Conservation (phyloP, 2,797 vertebrate genomes). For the Rhincodon typus region DNA sequence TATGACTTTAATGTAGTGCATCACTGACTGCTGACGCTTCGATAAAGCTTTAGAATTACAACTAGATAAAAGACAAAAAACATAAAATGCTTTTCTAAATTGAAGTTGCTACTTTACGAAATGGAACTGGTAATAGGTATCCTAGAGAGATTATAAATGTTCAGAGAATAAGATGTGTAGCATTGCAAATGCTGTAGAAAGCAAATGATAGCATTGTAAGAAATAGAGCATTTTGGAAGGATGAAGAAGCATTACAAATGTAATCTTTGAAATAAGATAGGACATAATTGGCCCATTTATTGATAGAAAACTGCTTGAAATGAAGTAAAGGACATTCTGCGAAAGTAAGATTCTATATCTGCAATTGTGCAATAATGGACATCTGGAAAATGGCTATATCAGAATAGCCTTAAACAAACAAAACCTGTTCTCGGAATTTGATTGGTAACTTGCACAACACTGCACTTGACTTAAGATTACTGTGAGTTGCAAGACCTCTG, state of each 20-base stretch:
- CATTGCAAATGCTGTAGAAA: conserved; percentile 18
- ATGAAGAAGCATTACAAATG: conserved; percentile 22
- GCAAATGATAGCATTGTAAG: conserved; percentile 1
- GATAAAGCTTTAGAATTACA: not conserved
- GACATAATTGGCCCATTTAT: conserved; percentile 27
- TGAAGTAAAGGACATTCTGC: not conserved
- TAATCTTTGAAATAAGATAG: conserved; percentile 26
- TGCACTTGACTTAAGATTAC: not conserved
- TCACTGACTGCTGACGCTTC: not conserved
- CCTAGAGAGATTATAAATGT: conserved; percentile 29
- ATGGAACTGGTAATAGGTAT: conserved; percentile 29
- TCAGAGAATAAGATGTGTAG: conserved; percentile 23
- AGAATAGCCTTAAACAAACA: not conserved
- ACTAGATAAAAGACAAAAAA: conserved; percentile 5
- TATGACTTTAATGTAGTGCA: no score
- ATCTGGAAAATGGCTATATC: not conserved
- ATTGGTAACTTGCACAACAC: not conserved
- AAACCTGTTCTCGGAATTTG: not conserved
- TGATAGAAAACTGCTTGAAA: conserved; percentile 19
- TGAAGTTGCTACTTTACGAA: conserved; percentile 12
- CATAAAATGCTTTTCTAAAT: conserved; percentile 26
- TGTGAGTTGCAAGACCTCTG: not conserved
- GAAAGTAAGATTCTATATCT: not conserved
- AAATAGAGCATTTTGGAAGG: conserved; percentile 20
- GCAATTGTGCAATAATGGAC: conserved; percentile 21